Base-by-base conservation (phyloP, 2,113 vertebrate species). In the Dendrocopos noguchii region DNA sequence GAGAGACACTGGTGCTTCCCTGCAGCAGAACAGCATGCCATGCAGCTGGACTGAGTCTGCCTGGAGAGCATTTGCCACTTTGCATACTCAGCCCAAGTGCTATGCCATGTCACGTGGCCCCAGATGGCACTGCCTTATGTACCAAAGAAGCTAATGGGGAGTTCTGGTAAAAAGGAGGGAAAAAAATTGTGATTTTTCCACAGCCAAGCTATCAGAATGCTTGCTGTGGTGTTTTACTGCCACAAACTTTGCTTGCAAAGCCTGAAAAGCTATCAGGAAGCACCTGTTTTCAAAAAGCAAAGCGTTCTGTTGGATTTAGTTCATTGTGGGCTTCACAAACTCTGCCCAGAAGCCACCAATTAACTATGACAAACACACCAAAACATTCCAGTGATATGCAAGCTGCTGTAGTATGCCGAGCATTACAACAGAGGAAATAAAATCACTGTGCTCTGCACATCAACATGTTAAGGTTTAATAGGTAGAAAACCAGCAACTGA, bases 311-410 rank as follows among this genome's bases (percentile, higher is more conserved):
- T 80, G 8, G 52, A 55, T 93, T 97, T 96, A 79, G 25, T 91
- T 96, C 70, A 82, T 81, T 94, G 27, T 68, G 21, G 17, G 63
- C 87, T 86, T 95, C 77, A 89, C 67, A 93, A 74, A 78, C 46
- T 77, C 36, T 92, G 91, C 83, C 56, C 96, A 84, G 78, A 92
- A 97, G 82, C 20, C 36, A 82, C 16, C 44, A 95, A 96, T 95
- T 96, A 95, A 84, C 84, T 31, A 66, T 86, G 80, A 93, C 91
- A 95, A 96, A 97, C 85, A 72, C 77, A 81, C 65, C 29, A 79
- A 95, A 95, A 83, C 87, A 84, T 68, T 78, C n/a, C 95, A 59
- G 61, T 71, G 65, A 33, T 84, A 78, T 74, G 53, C 39, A 97
- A 94, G 92, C n/a, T 39, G 57, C 17, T 90, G 34, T 56, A 72